Evolutionary conservation across 2,888 invertebrate genomes (phyloP).

Genomic region (Diarsia mendica): DNA sequence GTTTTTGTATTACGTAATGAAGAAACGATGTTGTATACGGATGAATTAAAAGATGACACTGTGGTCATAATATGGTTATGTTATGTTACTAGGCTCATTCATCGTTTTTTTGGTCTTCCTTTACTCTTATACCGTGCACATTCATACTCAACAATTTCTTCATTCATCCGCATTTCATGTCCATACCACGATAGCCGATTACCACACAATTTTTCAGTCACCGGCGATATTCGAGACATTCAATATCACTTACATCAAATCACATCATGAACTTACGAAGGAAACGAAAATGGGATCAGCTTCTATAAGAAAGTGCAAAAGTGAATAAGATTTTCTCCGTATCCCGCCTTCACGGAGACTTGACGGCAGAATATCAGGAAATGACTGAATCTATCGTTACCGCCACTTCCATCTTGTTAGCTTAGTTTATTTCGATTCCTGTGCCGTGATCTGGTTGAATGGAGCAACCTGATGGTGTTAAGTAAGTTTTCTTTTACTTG

Average conservation of each 20-base stretch:
- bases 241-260: no score
- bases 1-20: neutral
- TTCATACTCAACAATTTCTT: no score
- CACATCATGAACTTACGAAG: no score
- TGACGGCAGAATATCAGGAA: constrained; percentile 19
- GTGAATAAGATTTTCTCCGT: constrained; percentile 24
- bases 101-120: no score
- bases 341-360: neutral
- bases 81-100: neutral
- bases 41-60: neutral
- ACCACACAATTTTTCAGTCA: no score
- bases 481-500: neutral
- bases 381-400: constrained; percentile 33
- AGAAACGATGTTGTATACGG: neutral
- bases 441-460: neutral
- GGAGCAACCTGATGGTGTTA: neutral
- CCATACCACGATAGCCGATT: no score
- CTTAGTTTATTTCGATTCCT: constrained; percentile 14
- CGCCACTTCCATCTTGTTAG: constrained; percentile 6
- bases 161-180: no score
- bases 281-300: neutral
- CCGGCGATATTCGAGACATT: no score
- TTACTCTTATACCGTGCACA: no score
- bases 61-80: neutral
- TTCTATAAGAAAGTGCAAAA: constrained; percentile 6